Evolutionary conservation across 1,140 invertebrate species (phyloP).

Genomic region (Xylocopa sonorina): DNA sequence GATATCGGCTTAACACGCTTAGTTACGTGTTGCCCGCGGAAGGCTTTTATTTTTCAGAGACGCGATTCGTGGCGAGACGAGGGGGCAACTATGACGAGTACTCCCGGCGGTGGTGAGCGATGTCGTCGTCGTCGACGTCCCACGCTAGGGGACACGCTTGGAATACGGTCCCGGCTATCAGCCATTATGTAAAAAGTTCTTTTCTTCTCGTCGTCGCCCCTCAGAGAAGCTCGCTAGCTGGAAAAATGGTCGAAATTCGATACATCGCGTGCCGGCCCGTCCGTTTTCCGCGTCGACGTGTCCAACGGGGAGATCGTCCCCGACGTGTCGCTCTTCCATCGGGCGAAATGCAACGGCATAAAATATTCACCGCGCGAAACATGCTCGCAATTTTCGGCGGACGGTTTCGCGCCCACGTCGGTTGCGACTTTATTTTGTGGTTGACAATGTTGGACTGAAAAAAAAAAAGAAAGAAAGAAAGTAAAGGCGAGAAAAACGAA

Average conservation of each 20-base stretch:
- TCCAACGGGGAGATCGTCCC: not conserved
- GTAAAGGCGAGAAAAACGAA: not conserved
- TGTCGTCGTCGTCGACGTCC: not conserved
- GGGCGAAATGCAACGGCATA: constrained; percentile 24
- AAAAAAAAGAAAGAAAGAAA: not conserved
- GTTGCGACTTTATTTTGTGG: constrained; percentile 17
- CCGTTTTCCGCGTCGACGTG: not conserved
- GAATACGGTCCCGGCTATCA: not conserved
- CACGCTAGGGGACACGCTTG: too few species aligned
- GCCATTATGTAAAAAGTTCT: constrained; percentile 21
- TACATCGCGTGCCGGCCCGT: not conserved
- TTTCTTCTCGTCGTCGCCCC: not conserved
- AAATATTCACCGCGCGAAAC: constrained; percentile 22
- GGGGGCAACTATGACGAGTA: not conserved
- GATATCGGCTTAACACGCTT: constrained; percentile 33
- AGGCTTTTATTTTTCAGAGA: constrained; percentile 17
- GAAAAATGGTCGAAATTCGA: constrained; percentile 44
- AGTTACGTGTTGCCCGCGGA: constrained; percentile 5
- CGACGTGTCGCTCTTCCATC: constrained; percentile 9
- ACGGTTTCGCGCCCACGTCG: not conserved
- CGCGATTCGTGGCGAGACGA: constrained; percentile 2
- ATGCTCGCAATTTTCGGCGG: not conserved
- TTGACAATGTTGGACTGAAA: not conserved
- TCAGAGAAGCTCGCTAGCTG: not conserved
- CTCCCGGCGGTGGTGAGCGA: not conserved